A percentile compares a stretch with the other conserved stretches of the same genome.
Evolutionary conservation across 2,888 invertebrate genomes (phyloP).

Genomic region (Scaptomyza flava): DNA sequence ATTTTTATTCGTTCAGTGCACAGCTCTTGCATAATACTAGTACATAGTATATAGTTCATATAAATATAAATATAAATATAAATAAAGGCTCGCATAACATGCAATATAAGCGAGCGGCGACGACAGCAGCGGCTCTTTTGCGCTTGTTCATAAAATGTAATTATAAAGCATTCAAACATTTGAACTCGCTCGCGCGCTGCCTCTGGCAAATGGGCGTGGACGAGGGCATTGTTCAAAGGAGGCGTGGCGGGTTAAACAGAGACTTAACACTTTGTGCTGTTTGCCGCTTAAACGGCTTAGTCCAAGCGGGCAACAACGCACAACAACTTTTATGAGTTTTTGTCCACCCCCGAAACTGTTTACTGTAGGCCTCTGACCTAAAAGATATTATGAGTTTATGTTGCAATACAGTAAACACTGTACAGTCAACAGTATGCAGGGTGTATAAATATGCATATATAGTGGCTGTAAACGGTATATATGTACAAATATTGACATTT

Average conservation of each 20-base stretch:
- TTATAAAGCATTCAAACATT: constrained; percentile 73
- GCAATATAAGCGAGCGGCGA: constrained; percentile 28
- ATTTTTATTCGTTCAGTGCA: constrained; percentile 1
- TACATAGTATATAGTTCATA: no score
- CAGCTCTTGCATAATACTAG: not conserved
- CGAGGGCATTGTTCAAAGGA: not conserved
- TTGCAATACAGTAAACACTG: not conserved
- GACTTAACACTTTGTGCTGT: constrained; percentile 74
- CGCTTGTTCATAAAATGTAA: constrained; percentile 63
- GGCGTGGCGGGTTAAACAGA: constrained; percentile 8
- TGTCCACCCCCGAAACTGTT: not conserved
- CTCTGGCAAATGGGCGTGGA: not conserved
- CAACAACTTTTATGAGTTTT: constrained; percentile 65
- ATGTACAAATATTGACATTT: not conserved
- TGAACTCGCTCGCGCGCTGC: constrained; percentile 11
- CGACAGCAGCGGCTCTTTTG: constrained; percentile 2
- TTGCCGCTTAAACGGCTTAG: constrained; percentile 73
- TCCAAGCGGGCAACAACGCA: constrained; percentile 22
- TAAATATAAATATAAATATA: not conserved
- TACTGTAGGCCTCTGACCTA: not conserved
- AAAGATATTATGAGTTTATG: constrained; percentile 7
- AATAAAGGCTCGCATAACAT: constrained; percentile 17
- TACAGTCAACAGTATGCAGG: not conserved
- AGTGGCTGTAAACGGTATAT: not conserved
- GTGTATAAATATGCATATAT: not conserved